A percentile compares a stretch with the other conserved stretches of the same genome.
These are phyloP conservation scores for Ophion obscuratus DNA, from an alignment of 2,888 invertebrate genomes.

Conservation along the genomic window DNA sequence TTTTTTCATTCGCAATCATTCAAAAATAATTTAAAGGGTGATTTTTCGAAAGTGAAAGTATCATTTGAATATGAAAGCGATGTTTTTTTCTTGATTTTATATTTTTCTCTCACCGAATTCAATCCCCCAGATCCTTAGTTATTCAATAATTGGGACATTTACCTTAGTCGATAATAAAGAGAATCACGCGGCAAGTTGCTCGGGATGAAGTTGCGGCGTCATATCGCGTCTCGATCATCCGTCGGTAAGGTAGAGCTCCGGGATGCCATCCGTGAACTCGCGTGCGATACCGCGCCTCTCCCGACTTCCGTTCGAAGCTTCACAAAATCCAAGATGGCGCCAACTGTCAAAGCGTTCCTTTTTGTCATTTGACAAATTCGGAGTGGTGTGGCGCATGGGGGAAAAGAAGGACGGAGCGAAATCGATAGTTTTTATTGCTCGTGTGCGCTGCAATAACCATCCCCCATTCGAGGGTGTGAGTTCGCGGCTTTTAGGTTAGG, in stretches of 20 bases:
- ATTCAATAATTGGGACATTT: too few species aligned
- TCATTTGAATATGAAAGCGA: too few species aligned
- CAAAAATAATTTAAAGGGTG: too few species aligned
- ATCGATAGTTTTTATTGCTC: conserved; percentile 79
- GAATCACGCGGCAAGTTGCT: too few species aligned
- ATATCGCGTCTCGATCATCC: neutral
- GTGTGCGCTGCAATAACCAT: conserved; percentile 59
- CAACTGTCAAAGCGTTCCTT: conserved; percentile 70
- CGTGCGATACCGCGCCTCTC: neutral
- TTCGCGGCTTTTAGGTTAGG: conserved; percentile 77
- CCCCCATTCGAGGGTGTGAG: conserved; percentile 67
- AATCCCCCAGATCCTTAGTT: too few species aligned
- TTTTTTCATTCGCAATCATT: too few species aligned
- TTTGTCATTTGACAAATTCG: conserved; percentile 43
- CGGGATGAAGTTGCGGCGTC: too few species aligned
- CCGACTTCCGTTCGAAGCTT: conserved; percentile 11
- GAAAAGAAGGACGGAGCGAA: conserved; percentile 63
- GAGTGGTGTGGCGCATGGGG: conserved; percentile 11
- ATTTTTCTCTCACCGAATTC: too few species aligned
- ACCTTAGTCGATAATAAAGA: too few species aligned
- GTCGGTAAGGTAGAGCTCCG: conserved; percentile 3
- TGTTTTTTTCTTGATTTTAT: too few species aligned
- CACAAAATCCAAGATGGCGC: conserved; percentile 72
- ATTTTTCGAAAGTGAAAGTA: too few species aligned
- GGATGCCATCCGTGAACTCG: neutral